Percentiles rank a stretch among this genome's conserved stretches.
These are phyloP conservation scores for Bombylius major DNA, from an alignment of 2,888 invertebrate species.

Conservation along the genomic window DNA sequence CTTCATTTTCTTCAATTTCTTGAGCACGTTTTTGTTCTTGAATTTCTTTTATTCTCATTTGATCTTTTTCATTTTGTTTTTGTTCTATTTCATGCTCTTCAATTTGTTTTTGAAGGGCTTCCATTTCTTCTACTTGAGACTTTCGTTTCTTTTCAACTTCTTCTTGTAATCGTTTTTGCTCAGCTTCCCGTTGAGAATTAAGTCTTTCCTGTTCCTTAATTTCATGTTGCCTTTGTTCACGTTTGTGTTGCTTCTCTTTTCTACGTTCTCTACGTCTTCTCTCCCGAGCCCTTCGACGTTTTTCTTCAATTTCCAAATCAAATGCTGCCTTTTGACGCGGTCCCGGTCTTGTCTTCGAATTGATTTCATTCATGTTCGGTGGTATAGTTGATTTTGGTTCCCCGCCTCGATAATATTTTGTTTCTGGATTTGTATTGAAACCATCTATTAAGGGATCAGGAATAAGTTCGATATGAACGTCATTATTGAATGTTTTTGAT, in stretches of 20 bases:
- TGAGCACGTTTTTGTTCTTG: neutral
- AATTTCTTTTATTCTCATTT: neutral
- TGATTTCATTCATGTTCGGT: neutral
- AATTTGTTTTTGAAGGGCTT: neutral
- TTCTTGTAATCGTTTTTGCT: neutral
- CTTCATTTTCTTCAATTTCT: neutral
- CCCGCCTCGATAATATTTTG: too few species aligned
- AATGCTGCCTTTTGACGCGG: constrained; percentile 1
- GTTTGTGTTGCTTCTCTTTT: neutral
- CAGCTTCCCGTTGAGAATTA: neutral
- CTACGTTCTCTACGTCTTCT: neutral
- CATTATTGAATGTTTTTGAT: neutral
- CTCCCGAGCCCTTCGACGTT: neutral
- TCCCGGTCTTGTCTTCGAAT: neutral
- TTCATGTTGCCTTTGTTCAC: neutral
- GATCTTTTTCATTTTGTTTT: constrained; percentile 13
- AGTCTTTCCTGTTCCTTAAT: neutral
- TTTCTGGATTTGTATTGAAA: too few species aligned
- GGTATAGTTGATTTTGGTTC: neutral
- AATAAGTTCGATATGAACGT: neutral
- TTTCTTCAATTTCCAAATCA: constrained; percentile 4
- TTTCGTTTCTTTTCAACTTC: neutral
- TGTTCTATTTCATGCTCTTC: constrained; percentile 17
- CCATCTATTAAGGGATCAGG: neutral
- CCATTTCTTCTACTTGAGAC: neutral